Evolutionary conservation across 2,888 invertebrate genomes (phyloP).

Genomic region (Agrotis ipsilon): DNA sequence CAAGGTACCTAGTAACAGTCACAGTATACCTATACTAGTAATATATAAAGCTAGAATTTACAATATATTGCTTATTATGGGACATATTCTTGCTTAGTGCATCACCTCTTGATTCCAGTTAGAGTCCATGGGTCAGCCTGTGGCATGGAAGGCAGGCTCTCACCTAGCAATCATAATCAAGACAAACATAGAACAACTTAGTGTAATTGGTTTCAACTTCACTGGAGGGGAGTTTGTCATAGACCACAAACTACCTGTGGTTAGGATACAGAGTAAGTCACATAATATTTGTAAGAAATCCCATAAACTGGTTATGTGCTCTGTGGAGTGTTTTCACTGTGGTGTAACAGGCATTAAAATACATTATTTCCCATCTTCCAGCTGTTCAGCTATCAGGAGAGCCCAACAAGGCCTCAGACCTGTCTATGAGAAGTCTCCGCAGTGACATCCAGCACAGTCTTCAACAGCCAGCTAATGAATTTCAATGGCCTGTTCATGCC

Average conservation of each 20-base stretch:
- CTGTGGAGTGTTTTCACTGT: background rate
- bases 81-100: no score
- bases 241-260: conserved; percentile 94
- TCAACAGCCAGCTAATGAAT: conserved; percentile 73
- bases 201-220: conserved; percentile 93
- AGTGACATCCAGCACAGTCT: conserved; percentile 84
- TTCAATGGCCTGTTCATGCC: conserved; percentile 86
- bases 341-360: background rate
- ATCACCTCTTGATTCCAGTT: conserved; percentile 87
- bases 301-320: no score
- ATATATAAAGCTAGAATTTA: no score
- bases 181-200: conserved; percentile 94
- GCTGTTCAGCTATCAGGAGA: conserved; percentile 87
- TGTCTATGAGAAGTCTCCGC: conserved; percentile 86
- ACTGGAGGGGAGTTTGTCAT: conserved; percentile 94
- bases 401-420: conserved; percentile 86
- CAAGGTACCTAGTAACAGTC: no score
- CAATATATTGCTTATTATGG: no score
- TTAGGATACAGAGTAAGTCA: conserved; percentile 95
- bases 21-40: no score
- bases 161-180: conserved; percentile 94
- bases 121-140: conserved; percentile 94
- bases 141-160: conserved; percentile 95
- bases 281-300: background rate
- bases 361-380: conserved; percentile 65